Evolutionary conservation across 2,113 vertebrate species (phyloP).

Genomic region (Trichechus manatus): DNA sequence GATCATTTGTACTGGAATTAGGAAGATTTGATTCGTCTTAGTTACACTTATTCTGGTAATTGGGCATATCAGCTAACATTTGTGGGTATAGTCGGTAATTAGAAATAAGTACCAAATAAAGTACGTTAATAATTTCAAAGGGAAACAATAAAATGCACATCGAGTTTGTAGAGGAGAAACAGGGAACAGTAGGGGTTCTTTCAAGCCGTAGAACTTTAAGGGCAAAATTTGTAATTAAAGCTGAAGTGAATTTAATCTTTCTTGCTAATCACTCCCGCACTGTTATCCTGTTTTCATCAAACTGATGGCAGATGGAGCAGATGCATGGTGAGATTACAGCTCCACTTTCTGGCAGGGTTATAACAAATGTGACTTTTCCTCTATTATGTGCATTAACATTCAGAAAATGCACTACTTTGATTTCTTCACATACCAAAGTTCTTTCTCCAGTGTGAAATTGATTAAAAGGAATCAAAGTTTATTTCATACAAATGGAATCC

Average conservation of each 20-base stretch:
- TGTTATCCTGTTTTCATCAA: slow-evolving; percentile 84
- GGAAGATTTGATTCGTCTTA: slow-evolving; percentile 49
- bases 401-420: slow-evolving; percentile 68
- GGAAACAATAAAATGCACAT: slow-evolving; percentile 47
- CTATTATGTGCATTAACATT: slow-evolving; percentile 77
- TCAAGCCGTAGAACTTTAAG: slow-evolving; percentile 67
- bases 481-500: slow-evolving; percentile 26
- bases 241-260: slow-evolving; percentile 83
- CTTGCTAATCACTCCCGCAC: slow-evolving; percentile 74
- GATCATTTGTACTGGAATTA: slow-evolving; percentile 63
- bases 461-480: slow-evolving; percentile 7
- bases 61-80: slow-evolving; percentile 69
- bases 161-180: slow-evolving; percentile 15
- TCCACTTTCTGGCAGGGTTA: slow-evolving; percentile 68
- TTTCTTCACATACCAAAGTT: slow-evolving; percentile 69
- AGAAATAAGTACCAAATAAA: slow-evolving; percentile 71
- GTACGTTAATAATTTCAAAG: slow-evolving; percentile 71
- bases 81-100: slow-evolving; percentile 69
- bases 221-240: slow-evolving; percentile 83
- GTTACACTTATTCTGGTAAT: slow-evolving; percentile 63
- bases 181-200: slow-evolving; percentile 28
- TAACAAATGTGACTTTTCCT: slow-evolving; percentile 69
- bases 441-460: slow-evolving; percentile 54
- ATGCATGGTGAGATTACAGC: slow-evolving; percentile 81
- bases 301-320: slow-evolving; percentile 84